Conservation (phyloP, 2,797 vertebrate species). For the Acomys russatus region DNA sequence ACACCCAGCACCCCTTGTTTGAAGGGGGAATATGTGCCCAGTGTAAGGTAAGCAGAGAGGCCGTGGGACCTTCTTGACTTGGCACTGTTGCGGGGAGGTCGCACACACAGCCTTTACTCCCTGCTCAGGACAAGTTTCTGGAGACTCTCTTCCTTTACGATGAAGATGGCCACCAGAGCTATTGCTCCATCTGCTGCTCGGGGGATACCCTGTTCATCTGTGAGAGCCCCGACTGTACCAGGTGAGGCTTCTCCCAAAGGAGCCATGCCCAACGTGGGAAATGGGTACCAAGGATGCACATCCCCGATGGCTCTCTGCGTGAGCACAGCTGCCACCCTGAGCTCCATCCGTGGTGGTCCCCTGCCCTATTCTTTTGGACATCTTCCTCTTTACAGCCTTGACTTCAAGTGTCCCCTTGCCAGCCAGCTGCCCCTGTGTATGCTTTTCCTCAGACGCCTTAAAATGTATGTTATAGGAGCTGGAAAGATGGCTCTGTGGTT, state of each 20-base stretch:
- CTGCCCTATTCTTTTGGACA: no score
- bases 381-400: accelerated
- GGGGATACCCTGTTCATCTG: slow-evolving; percentile 79
- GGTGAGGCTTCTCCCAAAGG: slow-evolving; percentile 65
- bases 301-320: background rate
- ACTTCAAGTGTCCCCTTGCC: no score
- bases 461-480: background rate
- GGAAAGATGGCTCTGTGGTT: no score
- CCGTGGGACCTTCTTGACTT: accelerated
- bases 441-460: no score
- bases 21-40: slow-evolving; percentile 73
- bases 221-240: slow-evolving; percentile 73
- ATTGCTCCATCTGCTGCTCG: slow-evolving; percentile 74
- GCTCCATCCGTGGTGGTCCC: accelerated
- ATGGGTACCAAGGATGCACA: accelerated
- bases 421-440: background rate
- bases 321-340: accelerated
- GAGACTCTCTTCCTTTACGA: slow-evolving; percentile 81
- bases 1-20: slow-evolving; percentile 71
- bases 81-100: accelerated
- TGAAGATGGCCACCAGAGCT: slow-evolving; percentile 64
- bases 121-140: slow-evolving; percentile 80
- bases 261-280: background rate
- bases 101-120: background rate
- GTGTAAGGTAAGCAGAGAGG: slow-evolving; percentile 51